Percentiles rank a stretch among this genome's conserved stretches.
Conservation (phyloP, 2,888 invertebrate genomes). For the Archips xylosteana region DNA sequence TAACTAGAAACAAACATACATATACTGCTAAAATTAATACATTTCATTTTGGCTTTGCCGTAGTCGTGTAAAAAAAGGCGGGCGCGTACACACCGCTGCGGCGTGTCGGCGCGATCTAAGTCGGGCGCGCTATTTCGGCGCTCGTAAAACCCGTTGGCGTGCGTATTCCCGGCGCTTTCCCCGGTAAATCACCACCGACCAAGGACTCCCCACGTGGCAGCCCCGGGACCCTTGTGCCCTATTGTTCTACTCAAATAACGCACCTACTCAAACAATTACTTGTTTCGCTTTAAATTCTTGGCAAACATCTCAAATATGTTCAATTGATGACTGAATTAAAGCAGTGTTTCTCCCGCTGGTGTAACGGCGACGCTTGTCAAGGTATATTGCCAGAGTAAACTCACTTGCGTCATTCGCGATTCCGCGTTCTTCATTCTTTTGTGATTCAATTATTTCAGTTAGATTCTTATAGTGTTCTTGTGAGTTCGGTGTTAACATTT, state of each 20-base stretch:
- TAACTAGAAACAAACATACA: not conserved
- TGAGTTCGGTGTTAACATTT: not conserved
- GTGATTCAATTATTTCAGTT: not conserved
- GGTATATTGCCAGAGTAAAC: not conserved
- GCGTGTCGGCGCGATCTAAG: constrained; percentile 8
- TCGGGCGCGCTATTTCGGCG: constrained; percentile 29
- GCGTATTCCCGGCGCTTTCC: constrained; percentile 30
- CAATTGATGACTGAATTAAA: not conserved
- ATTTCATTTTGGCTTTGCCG: no score
- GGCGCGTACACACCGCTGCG: not conserved
- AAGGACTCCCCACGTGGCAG: constrained; percentile 35
- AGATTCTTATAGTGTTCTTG: not conserved
- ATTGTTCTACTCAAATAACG: not conserved
- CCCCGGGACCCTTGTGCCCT: not conserved
- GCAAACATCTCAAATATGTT: not conserved
- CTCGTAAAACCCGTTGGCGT: constrained; percentile 36
- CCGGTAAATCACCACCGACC: constrained; percentile 15
- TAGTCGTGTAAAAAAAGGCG: no score
- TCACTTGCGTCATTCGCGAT: not conserved
- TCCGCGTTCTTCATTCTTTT: not conserved
- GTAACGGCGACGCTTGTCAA: not conserved
- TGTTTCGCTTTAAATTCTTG: not conserved
- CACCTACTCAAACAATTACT: not conserved
- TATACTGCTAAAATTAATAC: no score
- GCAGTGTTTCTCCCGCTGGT: not conserved